Base-by-base conservation (phyloP, 1,140 invertebrate species). In the Maniola jurtina region DNA sequence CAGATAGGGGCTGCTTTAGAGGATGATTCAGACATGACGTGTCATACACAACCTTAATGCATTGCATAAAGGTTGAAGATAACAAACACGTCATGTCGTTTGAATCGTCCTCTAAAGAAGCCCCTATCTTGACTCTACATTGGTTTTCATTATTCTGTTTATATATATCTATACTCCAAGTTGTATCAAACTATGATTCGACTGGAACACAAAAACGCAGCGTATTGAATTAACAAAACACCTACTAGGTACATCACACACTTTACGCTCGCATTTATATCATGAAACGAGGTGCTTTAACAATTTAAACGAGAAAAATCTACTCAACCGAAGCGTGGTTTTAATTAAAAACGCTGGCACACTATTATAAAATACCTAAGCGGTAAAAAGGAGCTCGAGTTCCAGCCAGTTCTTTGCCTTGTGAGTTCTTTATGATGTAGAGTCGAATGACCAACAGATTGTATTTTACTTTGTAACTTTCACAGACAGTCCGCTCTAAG, bases 321-420 rank as follows among this genome's bases (percentile, higher is more conserved):
- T 71, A 66, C 71, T 72, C 48, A 74, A 66, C 77, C 70, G 64
- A 79, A 79, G 71, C 69, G 60, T 75, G 73, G 64, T 74, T 84
- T 84, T 81, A 84, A 83, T 83, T 83, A 84, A 84, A 81, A 81
- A 72, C 67, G 70, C 60, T 76, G 66, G 70, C 34, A 25, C 48
- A 52, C 48, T 62, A 54, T 77, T 75, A 71, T 77, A 70, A 75
- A 76, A 72, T 66, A 77, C 66, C 61, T 61, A 68, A 67, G 71
- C 58, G 55, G 71, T 54, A 64, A 67, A 73, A 73, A 25, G 25
- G 72, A 72, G 62, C 42, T 52, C 15, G 48, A 16, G 48, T 52
- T 55, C 36, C 33, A 61, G 60, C 66, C 57, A 73, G 62, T 72
- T 77, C 75, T 79, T 73, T 74, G 66, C 64, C 52, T 70, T 56